Conservation (phyloP, 2,113 vertebrate species). For the Balaenoptera acutorostrata region DNA sequence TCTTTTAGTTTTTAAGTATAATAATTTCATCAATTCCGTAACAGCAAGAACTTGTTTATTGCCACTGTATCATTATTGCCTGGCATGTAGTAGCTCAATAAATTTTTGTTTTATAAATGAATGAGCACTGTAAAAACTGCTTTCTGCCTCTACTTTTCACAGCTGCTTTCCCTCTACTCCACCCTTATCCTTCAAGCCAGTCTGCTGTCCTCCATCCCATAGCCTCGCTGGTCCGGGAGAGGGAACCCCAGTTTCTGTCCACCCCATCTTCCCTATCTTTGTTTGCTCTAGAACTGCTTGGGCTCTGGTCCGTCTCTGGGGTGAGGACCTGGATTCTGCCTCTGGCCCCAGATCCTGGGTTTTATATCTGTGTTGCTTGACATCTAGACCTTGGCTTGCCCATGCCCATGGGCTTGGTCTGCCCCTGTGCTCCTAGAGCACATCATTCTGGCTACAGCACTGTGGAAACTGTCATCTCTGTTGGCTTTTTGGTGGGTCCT, state of each 20-base stretch:
- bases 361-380: neutral
- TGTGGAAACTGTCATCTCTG: neutral
- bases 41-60: neutral
- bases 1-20: neutral
- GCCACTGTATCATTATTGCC: neutral
- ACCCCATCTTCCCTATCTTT: neutral
- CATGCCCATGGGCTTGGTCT: neutral
- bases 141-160: neutral
- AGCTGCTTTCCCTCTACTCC: neutral
- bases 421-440: neutral
- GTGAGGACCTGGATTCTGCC: neutral
- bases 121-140: neutral
- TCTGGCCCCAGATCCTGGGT: neutral
- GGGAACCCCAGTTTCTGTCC: neutral
- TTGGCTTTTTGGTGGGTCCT: neutral
- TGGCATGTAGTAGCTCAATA: neutral
- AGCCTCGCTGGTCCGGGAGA: neutral
- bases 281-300: neutral
- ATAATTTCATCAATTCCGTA: neutral
- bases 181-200: neutral
- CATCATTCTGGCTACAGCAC: neutral
- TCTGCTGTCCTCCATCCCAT: neutral
- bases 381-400: neutral
- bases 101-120: neutral
- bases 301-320: neutral